A percentile compares a stretch with the other conserved stretches of the same genome.
phyloP scores from a whole-genome alignment of 2,888 invertebrate genomes.

The Latrodectus hesperus region DNA sequence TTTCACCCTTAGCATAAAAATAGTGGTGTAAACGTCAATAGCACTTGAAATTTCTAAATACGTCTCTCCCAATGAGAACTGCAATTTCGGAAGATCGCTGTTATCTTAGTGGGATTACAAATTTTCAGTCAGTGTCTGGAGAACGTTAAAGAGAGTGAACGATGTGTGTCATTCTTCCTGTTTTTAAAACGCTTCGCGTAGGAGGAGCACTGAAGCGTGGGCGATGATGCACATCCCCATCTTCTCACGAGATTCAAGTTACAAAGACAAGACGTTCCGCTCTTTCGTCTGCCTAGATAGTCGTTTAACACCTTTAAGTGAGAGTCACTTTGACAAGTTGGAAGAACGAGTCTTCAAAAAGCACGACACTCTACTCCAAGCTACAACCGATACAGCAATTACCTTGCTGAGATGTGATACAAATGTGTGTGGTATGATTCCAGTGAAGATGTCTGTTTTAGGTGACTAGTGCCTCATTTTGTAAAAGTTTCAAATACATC shows the following conservation, averaged over 20 bases:
- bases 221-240: constrained; percentile 23
- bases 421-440: too few species aligned
- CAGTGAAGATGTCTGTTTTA: too few species aligned
- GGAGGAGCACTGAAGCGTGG: constrained; percentile 25
- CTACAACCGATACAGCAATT: too few species aligned
- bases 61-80: constrained; percentile 3
- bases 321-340: too few species aligned
- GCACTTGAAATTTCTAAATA: constrained; percentile 21
- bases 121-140: constrained; percentile 51
- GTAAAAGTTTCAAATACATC: too few species aligned
- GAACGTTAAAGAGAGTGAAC: constrained; percentile 55
- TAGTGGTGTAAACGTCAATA: too few species aligned
- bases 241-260: constrained; percentile 67
- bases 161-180: constrained; percentile 62
- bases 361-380: too few species aligned
- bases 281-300: constrained; percentile 25
- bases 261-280: constrained; percentile 48
- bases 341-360: too few species aligned
- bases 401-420: too few species aligned
- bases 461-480: too few species aligned
- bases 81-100: constrained; percentile 33
- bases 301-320: constrained; percentile 55
- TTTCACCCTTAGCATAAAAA: too few species aligned
- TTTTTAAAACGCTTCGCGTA: constrained; percentile 44
- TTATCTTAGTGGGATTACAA: constrained; percentile 48